Evolutionary conservation across 2,113 vertebrate species (phyloP).

Genomic region (Fregetta grallaria): DNA sequence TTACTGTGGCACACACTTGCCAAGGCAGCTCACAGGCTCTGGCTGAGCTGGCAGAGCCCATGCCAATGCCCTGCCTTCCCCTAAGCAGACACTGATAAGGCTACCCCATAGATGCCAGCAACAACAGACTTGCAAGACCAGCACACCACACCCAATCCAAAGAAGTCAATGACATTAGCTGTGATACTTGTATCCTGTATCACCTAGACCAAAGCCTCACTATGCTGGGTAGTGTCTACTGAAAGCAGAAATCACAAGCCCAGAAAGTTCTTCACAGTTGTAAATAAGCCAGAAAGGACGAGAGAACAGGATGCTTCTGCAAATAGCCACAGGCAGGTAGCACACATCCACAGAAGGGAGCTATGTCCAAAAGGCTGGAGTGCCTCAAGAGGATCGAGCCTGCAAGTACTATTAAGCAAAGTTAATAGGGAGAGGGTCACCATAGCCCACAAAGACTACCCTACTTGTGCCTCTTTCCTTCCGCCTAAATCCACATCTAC

Average conservation of each 20-base stretch:
- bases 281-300: not conserved
- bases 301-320: not conserved
- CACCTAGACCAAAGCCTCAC: not conserved
- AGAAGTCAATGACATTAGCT: not conserved
- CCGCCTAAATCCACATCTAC: not conserved
- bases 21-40: not conserved
- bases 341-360: not conserved
- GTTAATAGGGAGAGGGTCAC: not conserved
- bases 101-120: not conserved
- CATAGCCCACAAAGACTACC: not conserved
- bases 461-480: not conserved
- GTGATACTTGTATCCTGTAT: not conserved
- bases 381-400: not conserved
- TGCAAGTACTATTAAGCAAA: not conserved
- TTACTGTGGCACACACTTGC: not conserved
- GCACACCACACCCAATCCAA: not conserved
- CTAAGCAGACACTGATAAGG: not conserved
- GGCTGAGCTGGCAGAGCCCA: not conserved
- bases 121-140: not conserved
- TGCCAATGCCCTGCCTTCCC: not conserved
- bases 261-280: not conserved
- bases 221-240: not conserved
- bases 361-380: not conserved
- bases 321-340: not conserved
- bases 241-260: not conserved